Percentiles rank a stretch among this genome's conserved stretches.
phyloP scores from a whole-genome alignment of 1,140 invertebrate genomes.

The Potamilus streckersoni region DNA sequence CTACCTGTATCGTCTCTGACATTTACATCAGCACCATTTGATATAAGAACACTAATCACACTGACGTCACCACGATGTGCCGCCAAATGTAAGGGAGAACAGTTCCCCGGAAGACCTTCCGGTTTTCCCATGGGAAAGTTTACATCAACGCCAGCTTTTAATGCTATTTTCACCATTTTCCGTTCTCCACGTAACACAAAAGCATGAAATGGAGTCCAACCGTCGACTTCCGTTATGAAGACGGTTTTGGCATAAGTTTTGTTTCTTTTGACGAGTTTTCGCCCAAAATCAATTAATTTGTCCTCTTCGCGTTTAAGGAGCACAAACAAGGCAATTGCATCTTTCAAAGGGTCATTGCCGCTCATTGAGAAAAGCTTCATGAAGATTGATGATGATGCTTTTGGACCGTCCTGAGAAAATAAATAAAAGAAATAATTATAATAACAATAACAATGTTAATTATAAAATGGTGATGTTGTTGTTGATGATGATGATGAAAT shows the following conservation, averaged over 20 bases:
- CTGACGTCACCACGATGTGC: conserved; percentile 60
- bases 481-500: no score
- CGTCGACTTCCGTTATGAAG: conserved; percentile 51
- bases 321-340: conserved; percentile 49
- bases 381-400: no score
- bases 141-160: conserved; percentile 48
- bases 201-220: conserved; percentile 62
- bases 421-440: no score
- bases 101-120: conserved; percentile 52
- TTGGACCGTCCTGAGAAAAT: no score
- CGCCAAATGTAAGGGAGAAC: conserved; percentile 56
- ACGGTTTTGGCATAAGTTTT: conserved; percentile 42
- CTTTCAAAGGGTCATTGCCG: conserved; percentile 28
- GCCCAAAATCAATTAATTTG: conserved; percentile 43
- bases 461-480: no score
- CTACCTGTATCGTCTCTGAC: conserved; percentile 34
- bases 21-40: conserved; percentile 43
- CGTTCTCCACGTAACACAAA: conserved; percentile 53
- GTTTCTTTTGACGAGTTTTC: conserved; percentile 49
- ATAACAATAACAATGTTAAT: no score
- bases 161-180: conserved; percentile 54
- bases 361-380: conserved; percentile 24
- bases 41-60: conserved; percentile 50
- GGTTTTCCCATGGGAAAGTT: conserved; percentile 55
- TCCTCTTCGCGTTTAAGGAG: conserved; percentile 52